Conservation (phyloP, 1,140 invertebrate genomes). For the Lepidurus arcticus region DNA sequence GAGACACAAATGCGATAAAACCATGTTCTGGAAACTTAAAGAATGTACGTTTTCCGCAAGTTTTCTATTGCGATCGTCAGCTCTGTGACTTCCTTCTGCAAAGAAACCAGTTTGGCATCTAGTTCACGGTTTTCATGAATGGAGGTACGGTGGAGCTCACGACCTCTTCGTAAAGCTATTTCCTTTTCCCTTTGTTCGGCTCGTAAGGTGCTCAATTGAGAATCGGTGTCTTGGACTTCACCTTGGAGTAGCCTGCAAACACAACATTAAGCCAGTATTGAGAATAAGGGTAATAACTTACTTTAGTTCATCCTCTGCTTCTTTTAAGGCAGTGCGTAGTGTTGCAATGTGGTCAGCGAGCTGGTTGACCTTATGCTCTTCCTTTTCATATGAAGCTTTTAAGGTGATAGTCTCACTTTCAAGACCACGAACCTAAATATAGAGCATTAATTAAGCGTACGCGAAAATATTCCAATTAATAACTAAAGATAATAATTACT, state of each 20-base stretch:
- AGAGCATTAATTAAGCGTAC: not conserved
- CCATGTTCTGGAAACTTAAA: not conserved
- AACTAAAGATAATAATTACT: constrained; percentile 36
- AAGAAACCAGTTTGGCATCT: not conserved
- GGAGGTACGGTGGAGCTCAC: not conserved
- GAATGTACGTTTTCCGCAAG: not conserved
- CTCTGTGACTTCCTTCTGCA: not conserved
- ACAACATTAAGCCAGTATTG: not conserved
- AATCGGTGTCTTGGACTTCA: not conserved
- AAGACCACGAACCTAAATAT: not conserved
- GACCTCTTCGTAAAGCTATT: not conserved
- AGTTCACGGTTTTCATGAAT: not conserved
- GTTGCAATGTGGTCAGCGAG: not conserved
- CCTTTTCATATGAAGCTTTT: not conserved
- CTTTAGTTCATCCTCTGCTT: not conserved
- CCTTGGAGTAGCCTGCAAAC: not conserved
- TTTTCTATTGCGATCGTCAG: not conserved
- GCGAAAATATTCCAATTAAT: too few species aligned
- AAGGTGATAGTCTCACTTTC: not conserved
- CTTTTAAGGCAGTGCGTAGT: not conserved
- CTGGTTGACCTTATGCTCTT: not conserved
- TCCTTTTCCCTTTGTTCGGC: not conserved
- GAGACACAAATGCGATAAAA: not conserved
- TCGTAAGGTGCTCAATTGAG: not conserved
- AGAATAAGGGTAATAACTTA: not conserved